Base-by-base conservation (phyloP, 2,797 vertebrate genomes). In the Macroramphosus scolopax region DNA sequence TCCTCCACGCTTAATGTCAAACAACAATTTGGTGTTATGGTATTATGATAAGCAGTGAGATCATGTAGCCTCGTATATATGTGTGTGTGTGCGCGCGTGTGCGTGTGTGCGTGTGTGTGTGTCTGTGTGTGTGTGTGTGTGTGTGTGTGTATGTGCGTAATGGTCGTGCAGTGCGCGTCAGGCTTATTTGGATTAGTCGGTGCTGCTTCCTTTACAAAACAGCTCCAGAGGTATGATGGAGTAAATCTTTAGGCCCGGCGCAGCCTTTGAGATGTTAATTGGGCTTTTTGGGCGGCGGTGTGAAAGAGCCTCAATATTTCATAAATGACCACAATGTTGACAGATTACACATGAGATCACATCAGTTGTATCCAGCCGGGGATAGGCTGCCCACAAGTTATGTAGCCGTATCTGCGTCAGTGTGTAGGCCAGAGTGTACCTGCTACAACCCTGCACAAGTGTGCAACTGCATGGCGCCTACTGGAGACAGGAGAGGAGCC, bases 161-260 rank as follows among this genome's bases (percentile, higher is more conserved):
- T 53, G 63, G 34, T 72, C 72, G 78, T 35, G 72, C 70, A 59
- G 70, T 63, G 81, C 67, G 82, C 68, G 80, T 77, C 68, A 70
- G 55, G 69, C 57, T 79, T 72, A 72, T 83, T 81, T 73, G 75
- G 76, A 81, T 80, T 76, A 72, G 62, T 67, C 65, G 45, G 77
- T n/a, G n/a, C n/a, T 77, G 63, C 79, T 77, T 67, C 69, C 70
- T 67, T 69, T 63, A 46, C 34, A 50, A 77, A 79, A 69, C 67
- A 78, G 63, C 66, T 75, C 66, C 63, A 67, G 61, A 54, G 66
- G 66, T 54, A 50, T 42, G 68, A 42, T 61, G 53, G 54, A 63
- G 62, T 59, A 60, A 51, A 73, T 47, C 44, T 52, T 43, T 11
- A 60, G 64, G 68, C 70, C 75, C 36, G 3, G 6, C 33, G 37